These are phyloP conservation scores for Rynchops niger DNA, from an alignment of 2,113 vertebrate genomes.

Conservation along the genomic window DNA sequence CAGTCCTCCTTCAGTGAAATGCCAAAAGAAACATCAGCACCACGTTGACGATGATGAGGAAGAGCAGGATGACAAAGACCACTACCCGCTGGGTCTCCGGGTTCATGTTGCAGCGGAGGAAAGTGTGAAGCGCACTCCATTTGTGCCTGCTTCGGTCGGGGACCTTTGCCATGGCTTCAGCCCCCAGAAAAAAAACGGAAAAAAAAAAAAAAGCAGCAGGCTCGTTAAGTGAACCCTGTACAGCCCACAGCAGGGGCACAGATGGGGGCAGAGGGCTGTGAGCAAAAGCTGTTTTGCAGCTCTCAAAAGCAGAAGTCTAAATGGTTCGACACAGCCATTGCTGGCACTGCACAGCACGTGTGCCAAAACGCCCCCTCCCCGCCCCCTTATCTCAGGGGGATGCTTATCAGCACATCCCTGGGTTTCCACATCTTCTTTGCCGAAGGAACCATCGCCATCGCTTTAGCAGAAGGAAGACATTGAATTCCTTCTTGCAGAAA, in stretches of 20 bases:
- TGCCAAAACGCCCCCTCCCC: slow-evolving; percentile 11
- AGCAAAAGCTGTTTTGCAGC: not conserved
- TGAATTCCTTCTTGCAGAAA: not conserved
- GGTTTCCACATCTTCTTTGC: not conserved
- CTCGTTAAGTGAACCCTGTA: not conserved
- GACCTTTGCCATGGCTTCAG: slow-evolving; percentile 77
- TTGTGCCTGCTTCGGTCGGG: slow-evolving; percentile 77
- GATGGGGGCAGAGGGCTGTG: not conserved
- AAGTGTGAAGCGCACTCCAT: slow-evolving; percentile 79
- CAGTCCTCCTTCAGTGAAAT: slow-evolving; percentile 83
- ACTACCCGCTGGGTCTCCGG: slow-evolving; percentile 92
- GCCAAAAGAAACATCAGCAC: slow-evolving; percentile 96
- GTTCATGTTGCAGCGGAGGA: slow-evolving; percentile 94
- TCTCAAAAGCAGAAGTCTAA: slow-evolving; percentile 6
- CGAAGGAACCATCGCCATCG: not conserved
- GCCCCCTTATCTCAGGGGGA: slow-evolving; percentile 14
- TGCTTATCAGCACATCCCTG: not conserved
- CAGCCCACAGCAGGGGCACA: not conserved
- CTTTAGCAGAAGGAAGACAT: not conserved
- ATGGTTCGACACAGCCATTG: not conserved
- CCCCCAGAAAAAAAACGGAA: not conserved
- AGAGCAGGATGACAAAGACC: slow-evolving; percentile 93
- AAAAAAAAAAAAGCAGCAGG: not conserved
- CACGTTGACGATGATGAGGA: slow-evolving; percentile 96
- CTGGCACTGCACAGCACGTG: not conserved